Percentiles rank a stretch among this genome's conserved stretches.
Conservation (phyloP, 2,113 vertebrate species). For the Bubo blakistoni region DNA sequence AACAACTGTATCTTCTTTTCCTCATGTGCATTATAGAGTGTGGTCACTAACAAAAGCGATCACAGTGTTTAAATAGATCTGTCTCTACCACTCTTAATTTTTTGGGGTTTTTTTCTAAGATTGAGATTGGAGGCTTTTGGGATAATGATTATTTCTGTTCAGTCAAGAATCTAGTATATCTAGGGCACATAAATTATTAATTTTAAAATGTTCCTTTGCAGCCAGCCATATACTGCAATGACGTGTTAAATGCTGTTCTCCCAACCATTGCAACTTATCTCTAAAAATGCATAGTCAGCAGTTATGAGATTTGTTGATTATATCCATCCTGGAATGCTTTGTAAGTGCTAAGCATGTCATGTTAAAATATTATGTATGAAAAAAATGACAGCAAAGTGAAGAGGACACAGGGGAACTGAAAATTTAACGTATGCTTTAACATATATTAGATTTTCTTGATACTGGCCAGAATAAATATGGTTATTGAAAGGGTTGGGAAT, state of each 20-base stretch:
- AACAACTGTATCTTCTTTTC: background rate
- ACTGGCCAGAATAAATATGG: background rate
- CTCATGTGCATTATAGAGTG: background rate
- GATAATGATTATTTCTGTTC: conserved; percentile 4
- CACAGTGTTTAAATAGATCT: background rate
- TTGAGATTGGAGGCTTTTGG: background rate
- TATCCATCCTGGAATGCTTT: background rate
- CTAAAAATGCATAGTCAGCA: background rate
- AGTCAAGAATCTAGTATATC: background rate
- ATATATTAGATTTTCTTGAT: background rate
- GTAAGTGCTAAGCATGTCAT: background rate
- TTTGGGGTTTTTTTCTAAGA: background rate
- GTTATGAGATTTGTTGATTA: background rate
- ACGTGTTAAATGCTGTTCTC: background rate
- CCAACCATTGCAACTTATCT: background rate
- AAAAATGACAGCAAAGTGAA: background rate
- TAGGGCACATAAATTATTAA: conserved; percentile 55
- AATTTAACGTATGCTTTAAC: background rate
- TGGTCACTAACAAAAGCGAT: background rate
- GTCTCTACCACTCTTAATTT: background rate
- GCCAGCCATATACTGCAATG: background rate
- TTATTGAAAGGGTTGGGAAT: background rate
- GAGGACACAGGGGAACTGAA: background rate
- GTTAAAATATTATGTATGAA: background rate
- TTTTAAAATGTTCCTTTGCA: conserved; percentile 4